These are phyloP conservation scores for Sebastes schlegelii DNA, from an alignment of 2,113 vertebrate genomes.

Conservation along the genomic window DNA sequence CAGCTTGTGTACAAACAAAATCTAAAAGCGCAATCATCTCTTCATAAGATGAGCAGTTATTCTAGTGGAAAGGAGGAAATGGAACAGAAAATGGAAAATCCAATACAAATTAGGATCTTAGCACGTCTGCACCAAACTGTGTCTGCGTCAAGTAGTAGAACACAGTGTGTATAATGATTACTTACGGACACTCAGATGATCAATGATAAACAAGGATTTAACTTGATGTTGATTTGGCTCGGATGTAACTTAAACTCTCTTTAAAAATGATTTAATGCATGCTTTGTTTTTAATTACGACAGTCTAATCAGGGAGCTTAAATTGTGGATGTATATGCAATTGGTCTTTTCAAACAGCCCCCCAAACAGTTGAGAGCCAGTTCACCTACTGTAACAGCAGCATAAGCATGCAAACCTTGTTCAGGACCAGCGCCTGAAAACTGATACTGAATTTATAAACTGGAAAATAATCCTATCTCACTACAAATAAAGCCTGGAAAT, in stretches of 20 bases:
- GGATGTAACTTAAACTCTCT: not conserved
- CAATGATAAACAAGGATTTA: not conserved
- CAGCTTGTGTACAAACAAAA: slow-evolving; percentile 40
- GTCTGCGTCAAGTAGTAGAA: not conserved
- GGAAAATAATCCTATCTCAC: slow-evolving; percentile 50
- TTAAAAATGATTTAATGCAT: not conserved
- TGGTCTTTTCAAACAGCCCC: too few species aligned
- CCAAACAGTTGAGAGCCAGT: not conserved
- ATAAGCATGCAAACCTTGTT: slow-evolving; percentile 50
- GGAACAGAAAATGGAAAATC: slow-evolving; percentile 52
- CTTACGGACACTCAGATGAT: not conserved
- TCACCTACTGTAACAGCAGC: slow-evolving; percentile 4
- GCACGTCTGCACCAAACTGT: slow-evolving; percentile 22
- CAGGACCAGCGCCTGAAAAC: slow-evolving; percentile 41
- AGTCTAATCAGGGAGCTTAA: too few species aligned
- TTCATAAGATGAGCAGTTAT: slow-evolving; percentile 28
- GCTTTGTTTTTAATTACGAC: slow-evolving; percentile 1
- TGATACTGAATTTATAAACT: slow-evolving; percentile 48
- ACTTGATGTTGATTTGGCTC: not conserved
- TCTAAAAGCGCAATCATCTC: slow-evolving; percentile 10
- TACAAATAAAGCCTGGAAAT: slow-evolving; percentile 41
- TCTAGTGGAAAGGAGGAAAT: slow-evolving; percentile 53
- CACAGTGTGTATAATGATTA: not conserved
- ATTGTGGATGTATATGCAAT: too few species aligned
- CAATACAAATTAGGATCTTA: slow-evolving; percentile 33